Evolutionary conservation across 2,888 invertebrate species (phyloP).

Genomic region (Resseliella maxima): DNA sequence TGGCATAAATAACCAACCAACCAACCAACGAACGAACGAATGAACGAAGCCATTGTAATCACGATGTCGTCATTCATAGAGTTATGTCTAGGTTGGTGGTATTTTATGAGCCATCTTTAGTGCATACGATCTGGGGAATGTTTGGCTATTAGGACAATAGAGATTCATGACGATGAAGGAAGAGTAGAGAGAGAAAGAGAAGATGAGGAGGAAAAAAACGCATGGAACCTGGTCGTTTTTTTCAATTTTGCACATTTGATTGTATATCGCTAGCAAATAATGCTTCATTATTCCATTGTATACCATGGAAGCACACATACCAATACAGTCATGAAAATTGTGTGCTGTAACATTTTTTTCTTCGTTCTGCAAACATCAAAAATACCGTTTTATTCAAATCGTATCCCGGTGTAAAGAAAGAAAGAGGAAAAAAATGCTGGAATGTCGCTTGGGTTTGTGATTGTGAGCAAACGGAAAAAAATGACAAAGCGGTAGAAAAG

Average conservation of each 20-base stretch:
- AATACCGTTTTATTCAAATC: not conserved
- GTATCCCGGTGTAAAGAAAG: not conserved
- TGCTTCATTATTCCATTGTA: conserved; percentile 9
- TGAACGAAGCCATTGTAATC: conserved; percentile 14
- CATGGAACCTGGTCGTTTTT: conserved; percentile 45
- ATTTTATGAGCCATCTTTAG: conserved; percentile 1
- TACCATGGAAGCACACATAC: not conserved
- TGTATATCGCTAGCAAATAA: conserved; percentile 36
- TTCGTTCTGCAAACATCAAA: not conserved
- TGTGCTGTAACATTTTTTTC: not conserved
- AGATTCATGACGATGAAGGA: not conserved
- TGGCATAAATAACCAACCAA: too few relatives aligned
- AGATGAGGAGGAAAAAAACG: not conserved
- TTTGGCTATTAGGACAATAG: conserved; percentile 24
- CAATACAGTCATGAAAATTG: not conserved
- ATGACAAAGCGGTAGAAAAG: not conserved
- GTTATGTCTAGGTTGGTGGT: not conserved
- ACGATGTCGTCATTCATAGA: conserved; percentile 30
- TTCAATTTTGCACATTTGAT: conserved; percentile 18
- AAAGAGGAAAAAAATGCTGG: not conserved
- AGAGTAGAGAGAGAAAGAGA: not conserved
- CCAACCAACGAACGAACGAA: conserved; percentile 13
- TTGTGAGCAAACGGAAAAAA: conserved; percentile 26
- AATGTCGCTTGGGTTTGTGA: conserved; percentile 18
- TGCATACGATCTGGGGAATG: not conserved